Conservation (phyloP, 2,888 invertebrate genomes). For the Folsomia manolachei region DNA sequence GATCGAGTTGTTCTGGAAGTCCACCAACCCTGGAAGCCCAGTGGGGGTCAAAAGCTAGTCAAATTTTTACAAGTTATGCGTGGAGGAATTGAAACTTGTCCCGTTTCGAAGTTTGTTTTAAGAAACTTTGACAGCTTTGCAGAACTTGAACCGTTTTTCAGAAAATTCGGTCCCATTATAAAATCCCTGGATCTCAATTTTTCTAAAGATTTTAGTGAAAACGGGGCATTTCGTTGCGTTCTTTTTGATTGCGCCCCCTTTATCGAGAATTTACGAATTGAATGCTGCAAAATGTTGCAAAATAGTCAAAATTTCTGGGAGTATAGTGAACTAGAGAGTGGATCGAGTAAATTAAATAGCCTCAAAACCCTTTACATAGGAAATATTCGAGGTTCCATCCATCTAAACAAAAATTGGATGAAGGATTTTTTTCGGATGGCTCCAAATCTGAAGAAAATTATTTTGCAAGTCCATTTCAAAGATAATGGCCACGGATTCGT, state of each 20-base stretch:
- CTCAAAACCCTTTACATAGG: slow-evolving; percentile 34
- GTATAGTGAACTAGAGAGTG: slow-evolving; percentile 6
- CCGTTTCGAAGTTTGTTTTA: slow-evolving; percentile 31
- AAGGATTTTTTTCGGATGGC: slow-evolving; percentile 32
- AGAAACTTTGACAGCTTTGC: slow-evolving; percentile 28
- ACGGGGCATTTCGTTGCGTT: slow-evolving; percentile 23
- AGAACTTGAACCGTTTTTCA: slow-evolving; percentile 37
- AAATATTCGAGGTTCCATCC: slow-evolving; percentile 28
- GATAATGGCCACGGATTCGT: slow-evolving; percentile 37
- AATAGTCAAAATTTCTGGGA: slow-evolving; percentile 13
- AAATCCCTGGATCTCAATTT: slow-evolving; percentile 34
- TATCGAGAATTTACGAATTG: slow-evolving; percentile 32
- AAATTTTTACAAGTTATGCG: slow-evolving; percentile 35
- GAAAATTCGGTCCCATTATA: slow-evolving; percentile 32
- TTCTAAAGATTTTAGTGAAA: slow-evolving; percentile 30
- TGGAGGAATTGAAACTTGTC: slow-evolving; percentile 26
- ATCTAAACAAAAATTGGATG: slow-evolving; percentile 26
- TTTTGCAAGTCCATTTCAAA: slow-evolving; percentile 37
- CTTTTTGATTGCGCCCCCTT: slow-evolving; percentile 24
- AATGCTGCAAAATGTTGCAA: slow-evolving; percentile 36
- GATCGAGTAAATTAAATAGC: background rate
- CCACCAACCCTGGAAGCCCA: slow-evolving; percentile 36
- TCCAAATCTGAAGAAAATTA: slow-evolving; percentile 34
- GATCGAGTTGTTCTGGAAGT: slow-evolving; percentile 35
- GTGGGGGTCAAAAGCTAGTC: slow-evolving; percentile 36